These are phyloP conservation scores for Pecten maximus DNA, from an alignment of 2,888 invertebrate genomes.

Conservation along the genomic window DNA sequence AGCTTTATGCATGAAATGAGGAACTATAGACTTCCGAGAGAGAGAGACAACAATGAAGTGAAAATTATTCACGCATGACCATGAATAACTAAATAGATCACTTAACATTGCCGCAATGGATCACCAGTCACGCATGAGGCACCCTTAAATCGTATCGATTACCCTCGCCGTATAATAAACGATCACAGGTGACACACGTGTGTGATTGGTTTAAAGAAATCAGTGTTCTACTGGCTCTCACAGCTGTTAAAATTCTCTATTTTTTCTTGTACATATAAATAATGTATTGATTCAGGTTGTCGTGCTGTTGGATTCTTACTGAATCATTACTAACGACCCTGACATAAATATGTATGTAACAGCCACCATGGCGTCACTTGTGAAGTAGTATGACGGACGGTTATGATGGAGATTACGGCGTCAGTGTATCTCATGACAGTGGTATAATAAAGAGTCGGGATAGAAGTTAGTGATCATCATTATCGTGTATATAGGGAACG, in stretches of 20 bases:
- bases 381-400: neutral
- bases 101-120: neutral
- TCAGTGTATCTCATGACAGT: too few species aligned
- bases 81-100: neutral
- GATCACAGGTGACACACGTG: neutral
- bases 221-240: neutral
- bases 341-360: neutral
- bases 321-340: neutral
- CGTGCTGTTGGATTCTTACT: neutral
- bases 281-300: neutral
- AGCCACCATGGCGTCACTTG: neutral
- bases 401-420: neutral
- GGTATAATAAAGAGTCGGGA: neutral
- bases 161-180: neutral
- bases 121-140: neutral
- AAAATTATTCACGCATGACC: neutral
- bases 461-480: neutral
- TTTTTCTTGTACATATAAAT: neutral
- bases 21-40: neutral
- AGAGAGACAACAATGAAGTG: neutral
- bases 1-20: too few species aligned
- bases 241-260: neutral
- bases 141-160: neutral
- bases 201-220: neutral
- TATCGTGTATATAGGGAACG: neutral